A percentile compares a stretch with the other conserved stretches of the same genome.
Evolutionary conservation across 1,140 invertebrate genomes (phyloP).

Genomic region (Drosophila aff.): DNA sequence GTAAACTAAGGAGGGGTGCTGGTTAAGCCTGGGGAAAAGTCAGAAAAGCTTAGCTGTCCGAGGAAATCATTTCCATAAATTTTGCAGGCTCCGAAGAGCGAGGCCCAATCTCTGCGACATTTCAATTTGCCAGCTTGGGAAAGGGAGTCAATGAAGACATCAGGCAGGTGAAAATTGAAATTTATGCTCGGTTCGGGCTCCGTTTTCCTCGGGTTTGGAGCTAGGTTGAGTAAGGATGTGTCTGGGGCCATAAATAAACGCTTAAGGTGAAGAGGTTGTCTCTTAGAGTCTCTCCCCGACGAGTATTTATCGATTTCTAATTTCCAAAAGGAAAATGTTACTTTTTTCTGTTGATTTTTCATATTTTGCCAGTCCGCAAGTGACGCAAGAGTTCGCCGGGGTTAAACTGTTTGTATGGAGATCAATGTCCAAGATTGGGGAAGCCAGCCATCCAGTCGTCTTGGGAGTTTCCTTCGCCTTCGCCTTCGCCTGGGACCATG

Average conservation of each 20-base stretch:
- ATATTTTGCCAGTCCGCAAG: conserved; percentile 29
- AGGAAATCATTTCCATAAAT: conserved; percentile 59
- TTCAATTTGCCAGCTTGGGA: conserved; percentile 58
- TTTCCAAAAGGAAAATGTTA: conserved; percentile 43
- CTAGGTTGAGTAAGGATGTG: conserved; percentile 37
- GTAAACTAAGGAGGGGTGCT: conserved; percentile 38
- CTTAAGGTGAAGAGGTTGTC: conserved; percentile 42
- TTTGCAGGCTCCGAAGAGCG: conserved; percentile 9
- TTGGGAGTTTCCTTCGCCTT: conserved; percentile 19
- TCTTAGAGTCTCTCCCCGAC: conserved; percentile 23
- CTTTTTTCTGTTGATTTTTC: conserved; percentile 40
- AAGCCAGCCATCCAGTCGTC: conserved; percentile 1
- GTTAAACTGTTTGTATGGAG: conserved; percentile 81
- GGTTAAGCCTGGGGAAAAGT: conserved; percentile 17
- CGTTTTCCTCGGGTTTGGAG: not conserved
- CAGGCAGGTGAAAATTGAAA: conserved; percentile 70
- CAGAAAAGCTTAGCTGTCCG: conserved; percentile 32
- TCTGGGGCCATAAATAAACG: conserved; percentile 54
- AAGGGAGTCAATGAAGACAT: conserved; percentile 36
- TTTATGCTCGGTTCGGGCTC: conserved; percentile 60
- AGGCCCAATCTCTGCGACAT: conserved; percentile 50
- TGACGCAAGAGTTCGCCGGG: conserved; percentile 71
- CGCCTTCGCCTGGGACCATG: conserved; percentile 3
- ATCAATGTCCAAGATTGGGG: conserved; percentile 64
- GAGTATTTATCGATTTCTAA: conserved; percentile 76